Percentiles rank a stretch among this genome's conserved stretches.
These are phyloP conservation scores for Cacoxenus indagator DNA, from an alignment of 2,888 invertebrate species.

Conservation along the genomic window DNA sequence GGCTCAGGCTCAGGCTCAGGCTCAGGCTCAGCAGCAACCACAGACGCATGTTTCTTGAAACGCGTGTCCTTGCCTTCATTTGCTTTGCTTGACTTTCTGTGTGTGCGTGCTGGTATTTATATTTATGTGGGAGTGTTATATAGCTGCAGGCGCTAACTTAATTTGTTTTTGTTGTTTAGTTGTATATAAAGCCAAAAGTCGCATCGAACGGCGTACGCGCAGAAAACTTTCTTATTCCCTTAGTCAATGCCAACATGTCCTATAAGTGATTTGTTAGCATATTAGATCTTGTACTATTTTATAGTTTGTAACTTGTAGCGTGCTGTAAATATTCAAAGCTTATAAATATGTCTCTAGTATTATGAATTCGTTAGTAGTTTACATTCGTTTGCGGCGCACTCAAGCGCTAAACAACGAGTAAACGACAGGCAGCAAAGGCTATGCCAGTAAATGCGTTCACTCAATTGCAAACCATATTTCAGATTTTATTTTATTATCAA, in stretches of 20 bases:
- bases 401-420: background rate
- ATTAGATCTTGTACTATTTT: constrained; percentile 24
- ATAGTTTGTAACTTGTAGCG: background rate
- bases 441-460: constrained; percentile 57
- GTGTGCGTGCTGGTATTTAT: background rate
- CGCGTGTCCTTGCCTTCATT: background rate
- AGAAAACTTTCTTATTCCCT: constrained; percentile 1
- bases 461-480: constrained; percentile 61
- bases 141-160: constrained; percentile 60
- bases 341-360: background rate
- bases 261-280: constrained; percentile 47
- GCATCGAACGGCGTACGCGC: constrained; percentile 19
- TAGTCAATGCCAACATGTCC: constrained; percentile 38
- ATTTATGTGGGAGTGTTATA: constrained; percentile 46
- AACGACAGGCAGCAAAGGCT: constrained; percentile 1
- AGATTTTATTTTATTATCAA: constrained; percentile 60
- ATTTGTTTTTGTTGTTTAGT: constrained; percentile 45
- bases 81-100: background rate
- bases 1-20: background rate
- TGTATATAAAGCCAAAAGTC: constrained; percentile 4
- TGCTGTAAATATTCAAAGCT: background rate
- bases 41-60: background rate
- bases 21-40: background rate
- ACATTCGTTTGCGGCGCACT: background rate
- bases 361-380: no score